phyloP scores from a whole-genome alignment of 2,113 vertebrate species.

The Prolemur simus region DNA sequence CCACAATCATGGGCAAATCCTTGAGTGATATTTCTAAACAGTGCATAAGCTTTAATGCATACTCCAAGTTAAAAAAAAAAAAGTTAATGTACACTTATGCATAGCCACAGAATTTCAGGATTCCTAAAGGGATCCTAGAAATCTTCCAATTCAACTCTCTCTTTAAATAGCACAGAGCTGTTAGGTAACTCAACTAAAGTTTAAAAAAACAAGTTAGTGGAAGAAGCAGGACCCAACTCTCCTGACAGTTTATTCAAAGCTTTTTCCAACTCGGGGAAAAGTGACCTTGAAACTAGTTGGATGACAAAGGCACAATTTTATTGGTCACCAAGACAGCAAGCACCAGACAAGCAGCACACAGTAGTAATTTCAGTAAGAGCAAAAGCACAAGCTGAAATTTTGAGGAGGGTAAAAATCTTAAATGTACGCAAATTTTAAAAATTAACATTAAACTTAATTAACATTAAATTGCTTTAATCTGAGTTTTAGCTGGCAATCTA shows the following conservation, averaged over 20 bases:
- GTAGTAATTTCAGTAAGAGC: not conserved
- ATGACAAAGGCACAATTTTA: constrained; percentile 44
- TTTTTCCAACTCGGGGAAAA: constrained; percentile 51
- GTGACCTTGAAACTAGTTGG: constrained; percentile 54
- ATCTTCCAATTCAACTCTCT: not conserved
- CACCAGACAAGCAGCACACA: not conserved
- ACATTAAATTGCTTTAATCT: constrained; percentile 9
- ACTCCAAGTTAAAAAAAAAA: not conserved
- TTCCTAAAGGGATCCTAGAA: not conserved
- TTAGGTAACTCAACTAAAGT: not conserved
- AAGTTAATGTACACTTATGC: not conserved
- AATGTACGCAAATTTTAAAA: not conserved
- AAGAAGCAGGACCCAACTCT: not conserved
- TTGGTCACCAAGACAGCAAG: not conserved
- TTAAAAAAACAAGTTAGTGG: constrained; percentile 23
- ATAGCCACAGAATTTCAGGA: not conserved
- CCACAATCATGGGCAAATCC: not conserved
- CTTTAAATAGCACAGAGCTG: not conserved
- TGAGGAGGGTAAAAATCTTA: not conserved
- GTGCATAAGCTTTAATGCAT: not conserved
- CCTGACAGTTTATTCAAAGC: not conserved
- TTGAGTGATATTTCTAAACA: not conserved
- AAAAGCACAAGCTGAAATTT: not conserved
- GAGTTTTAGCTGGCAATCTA: not conserved
- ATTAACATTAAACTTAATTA: not conserved